A percentile compares a stretch with the other conserved stretches of the same genome.
Conservation (phyloP, 35 echinoderm and acorn worm species). For the Eucidaris tribuloides region DNA sequence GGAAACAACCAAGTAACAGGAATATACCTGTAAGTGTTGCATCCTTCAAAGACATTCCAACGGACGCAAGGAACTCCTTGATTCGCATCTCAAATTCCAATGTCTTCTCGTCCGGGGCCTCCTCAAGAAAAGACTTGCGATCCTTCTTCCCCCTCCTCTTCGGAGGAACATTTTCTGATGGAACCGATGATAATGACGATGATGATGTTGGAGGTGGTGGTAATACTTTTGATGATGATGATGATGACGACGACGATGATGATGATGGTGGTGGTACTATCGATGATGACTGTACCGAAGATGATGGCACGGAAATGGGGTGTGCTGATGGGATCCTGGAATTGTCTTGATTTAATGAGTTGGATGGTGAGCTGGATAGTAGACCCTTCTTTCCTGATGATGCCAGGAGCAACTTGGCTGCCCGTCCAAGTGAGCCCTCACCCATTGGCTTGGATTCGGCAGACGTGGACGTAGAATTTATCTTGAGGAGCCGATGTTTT, state of each 20-base stretch:
- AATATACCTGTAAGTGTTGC: conserved; percentile 26
- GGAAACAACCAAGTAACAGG: too few species aligned
- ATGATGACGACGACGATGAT: neutral
- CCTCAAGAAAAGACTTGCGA: neutral
- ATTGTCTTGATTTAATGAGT: too few species aligned
- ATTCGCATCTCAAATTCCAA: neutral
- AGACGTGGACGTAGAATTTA: conserved; percentile 56
- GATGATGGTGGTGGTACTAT: too few species aligned
- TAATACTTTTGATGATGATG: conserved; percentile 21
- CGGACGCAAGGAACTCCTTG: neutral
- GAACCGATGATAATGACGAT: neutral
- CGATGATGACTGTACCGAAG: too few species aligned
- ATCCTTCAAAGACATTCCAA: neutral
- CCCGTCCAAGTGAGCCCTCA: conserved; percentile 49
- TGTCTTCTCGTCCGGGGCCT: neutral
- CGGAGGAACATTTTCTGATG: neutral
- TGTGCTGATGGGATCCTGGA: too few species aligned
- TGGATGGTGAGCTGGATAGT: too few species aligned
- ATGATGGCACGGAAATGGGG: too few species aligned
- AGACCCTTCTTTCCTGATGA: conserved; percentile 18
- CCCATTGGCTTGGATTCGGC: conserved; percentile 36
- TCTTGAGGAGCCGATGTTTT: conserved; percentile 58
- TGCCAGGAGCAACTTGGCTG: conserved; percentile 61
- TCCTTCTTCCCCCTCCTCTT: neutral
- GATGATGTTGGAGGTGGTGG: too few species aligned